These are phyloP conservation scores for Lutjanus erythropterus DNA, from an alignment of 2,113 vertebrate genomes.

Conservation along the genomic window DNA sequence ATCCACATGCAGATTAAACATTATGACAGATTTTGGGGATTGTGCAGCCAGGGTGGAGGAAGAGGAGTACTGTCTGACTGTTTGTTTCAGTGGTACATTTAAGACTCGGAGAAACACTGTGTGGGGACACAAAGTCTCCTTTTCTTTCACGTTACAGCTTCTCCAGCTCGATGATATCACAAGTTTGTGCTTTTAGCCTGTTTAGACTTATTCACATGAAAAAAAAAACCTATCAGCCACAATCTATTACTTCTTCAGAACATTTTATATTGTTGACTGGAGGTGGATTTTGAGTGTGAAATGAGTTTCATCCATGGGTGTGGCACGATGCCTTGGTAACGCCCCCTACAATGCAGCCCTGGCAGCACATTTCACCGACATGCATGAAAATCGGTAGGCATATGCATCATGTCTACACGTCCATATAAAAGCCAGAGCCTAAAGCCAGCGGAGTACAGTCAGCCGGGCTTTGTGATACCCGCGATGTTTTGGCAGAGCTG, in stretches of 20 bases:
- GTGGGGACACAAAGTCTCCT: neutral
- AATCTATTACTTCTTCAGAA: no score
- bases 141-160: conserved; percentile 1
- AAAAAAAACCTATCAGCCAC: no score
- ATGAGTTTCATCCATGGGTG: no score
- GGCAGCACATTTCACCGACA: no score
- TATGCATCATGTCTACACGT: no score
- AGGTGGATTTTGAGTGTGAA: no score
- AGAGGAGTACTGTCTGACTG: neutral
- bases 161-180: neutral
- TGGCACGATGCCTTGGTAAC: no score
- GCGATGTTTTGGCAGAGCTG: neutral
- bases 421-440: no score
- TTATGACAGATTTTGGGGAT: neutral
- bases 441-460: neutral
- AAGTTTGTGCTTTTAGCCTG: neutral
- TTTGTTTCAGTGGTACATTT: neutral
- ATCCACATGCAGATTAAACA: neutral
- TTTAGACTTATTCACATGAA: neutral
- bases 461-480: accelerated
- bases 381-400: no score
- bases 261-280: no score
- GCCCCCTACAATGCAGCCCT: no score
- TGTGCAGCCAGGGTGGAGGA: no score
- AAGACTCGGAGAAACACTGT: neutral